A percentile compares a stretch with the other conserved stretches of the same genome.
Evolutionary conservation across 2,888 invertebrate species (phyloP).

Genomic region (Lasioglossum malachurum): DNA sequence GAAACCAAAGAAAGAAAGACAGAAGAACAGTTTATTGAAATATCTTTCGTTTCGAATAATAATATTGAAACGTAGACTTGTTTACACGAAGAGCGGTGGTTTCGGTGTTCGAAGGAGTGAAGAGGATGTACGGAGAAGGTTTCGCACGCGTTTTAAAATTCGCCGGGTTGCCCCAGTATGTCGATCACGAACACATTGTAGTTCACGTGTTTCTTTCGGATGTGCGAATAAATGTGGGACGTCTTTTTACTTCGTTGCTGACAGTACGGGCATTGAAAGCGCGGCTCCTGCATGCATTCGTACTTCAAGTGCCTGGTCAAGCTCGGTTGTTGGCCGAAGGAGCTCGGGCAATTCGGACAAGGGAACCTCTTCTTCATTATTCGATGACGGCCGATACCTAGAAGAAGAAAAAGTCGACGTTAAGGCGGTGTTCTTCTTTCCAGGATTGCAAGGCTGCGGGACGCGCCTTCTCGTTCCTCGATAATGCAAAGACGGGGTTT

Average conservation of each 20-base stretch:
- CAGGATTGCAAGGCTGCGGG: no score
- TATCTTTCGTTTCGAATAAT: background rate
- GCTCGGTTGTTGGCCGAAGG: constrained; percentile 74
- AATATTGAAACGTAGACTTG: background rate
- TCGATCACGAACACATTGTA: constrained; percentile 76
- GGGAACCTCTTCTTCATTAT: constrained; percentile 55
- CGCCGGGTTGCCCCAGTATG: constrained; percentile 46
- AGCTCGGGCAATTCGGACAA: constrained; percentile 73
- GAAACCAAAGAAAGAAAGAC: background rate
- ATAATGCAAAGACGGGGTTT: no score
- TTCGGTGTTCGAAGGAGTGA: background rate
- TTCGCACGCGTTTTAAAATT: background rate
- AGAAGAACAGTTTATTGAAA: background rate
- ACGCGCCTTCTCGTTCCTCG: no score
- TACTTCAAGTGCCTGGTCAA: constrained; percentile 77
- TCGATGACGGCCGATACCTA: constrained; percentile 21
- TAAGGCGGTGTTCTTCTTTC: background rate
- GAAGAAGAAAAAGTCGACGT: constrained; percentile 40
- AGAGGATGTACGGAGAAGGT: background rate
- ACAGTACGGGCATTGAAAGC: constrained; percentile 81
- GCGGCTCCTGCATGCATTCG: constrained; percentile 79
- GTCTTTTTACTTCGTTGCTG: constrained; percentile 76
- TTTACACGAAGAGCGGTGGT: background rate
- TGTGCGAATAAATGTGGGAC: constrained; percentile 79
- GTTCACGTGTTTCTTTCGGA: constrained; percentile 77